Percentiles rank a stretch among this genome's conserved stretches.
These are phyloP conservation scores for Andricus grossulariae DNA, from an alignment of 1,140 invertebrate species.

Conservation along the genomic window DNA sequence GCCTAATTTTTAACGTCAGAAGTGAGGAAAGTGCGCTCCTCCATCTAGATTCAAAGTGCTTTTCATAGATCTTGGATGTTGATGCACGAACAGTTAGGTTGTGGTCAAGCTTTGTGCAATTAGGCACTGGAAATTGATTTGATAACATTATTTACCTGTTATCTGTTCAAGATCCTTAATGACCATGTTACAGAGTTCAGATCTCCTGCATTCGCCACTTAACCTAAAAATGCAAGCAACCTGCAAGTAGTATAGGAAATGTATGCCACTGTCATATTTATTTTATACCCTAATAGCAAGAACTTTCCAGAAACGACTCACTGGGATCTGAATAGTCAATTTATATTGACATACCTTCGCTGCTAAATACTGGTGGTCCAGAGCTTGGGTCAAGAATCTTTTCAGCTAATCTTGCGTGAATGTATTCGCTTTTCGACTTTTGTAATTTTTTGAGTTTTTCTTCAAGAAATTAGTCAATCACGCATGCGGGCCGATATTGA, in stretches of 20 bases:
- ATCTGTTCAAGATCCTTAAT: constrained; percentile 44
- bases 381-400: neutral
- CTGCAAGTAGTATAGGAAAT: neutral
- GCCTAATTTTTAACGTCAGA: too few species aligned
- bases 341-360: neutral
- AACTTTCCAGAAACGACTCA: too few species aligned
- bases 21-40: too few species aligned
- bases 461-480: constrained; percentile 20
- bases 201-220: constrained; percentile 46
- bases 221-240: constrained; percentile 46
- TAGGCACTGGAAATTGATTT: too few species aligned
- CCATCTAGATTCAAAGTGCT: too few species aligned
- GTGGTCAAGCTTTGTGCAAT: too few species aligned
- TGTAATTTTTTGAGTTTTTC: neutral
- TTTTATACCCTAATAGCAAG: too few species aligned
- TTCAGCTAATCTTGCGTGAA: neutral
- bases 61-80: too few species aligned
- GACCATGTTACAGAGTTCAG: constrained; percentile 48
- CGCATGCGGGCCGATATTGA: neutral
- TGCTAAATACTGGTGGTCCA: neutral
- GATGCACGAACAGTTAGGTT: too few species aligned
- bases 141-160: too few species aligned
- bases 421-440: constrained; percentile 5
- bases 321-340: neutral
- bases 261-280: too few species aligned